Evolutionary conservation across 2,113 vertebrate genomes (phyloP), one percentile per base, ranked within the genome.

Genomic region (Sceloporus tristichus): DNA sequence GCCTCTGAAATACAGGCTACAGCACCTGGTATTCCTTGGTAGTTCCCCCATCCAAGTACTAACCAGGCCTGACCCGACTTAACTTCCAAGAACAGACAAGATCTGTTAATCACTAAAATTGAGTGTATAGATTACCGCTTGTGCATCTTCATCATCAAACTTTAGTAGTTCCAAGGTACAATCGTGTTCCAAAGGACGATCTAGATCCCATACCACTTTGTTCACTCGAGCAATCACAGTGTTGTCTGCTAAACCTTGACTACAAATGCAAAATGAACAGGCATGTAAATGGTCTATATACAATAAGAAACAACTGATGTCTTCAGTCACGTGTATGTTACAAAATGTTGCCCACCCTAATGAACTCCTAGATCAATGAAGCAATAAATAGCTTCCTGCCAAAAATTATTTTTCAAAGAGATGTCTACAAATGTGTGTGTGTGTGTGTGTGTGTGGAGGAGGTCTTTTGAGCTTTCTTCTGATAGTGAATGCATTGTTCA

Each of bases 81-180:
- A 56, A n/a, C 27, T 79, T 79, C 34, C 40, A 27, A 82, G 11
- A 62, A 13, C 38, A 2, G 21, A 42, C 38, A 53, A 34, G 65
- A 9, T 27, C 27, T 73, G 40, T 29, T 68, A 27, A 29, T n/a
- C 16, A 74, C 10, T 25, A 11, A 89, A 89, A 86, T 10, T 56
- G 0, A 0, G 74, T 90, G 79, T 4, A 34, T 18, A 89, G 54
- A 98, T 98, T 96, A 99, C 99, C 80, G 98, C 98, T 94, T 99
- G 98, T 79, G 99, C 99, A 76, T 99, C 99, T 79, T 99, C 98
- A 74, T 99, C 98, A 68, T 99, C 99, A 96, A 99, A 99, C 91
- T 99, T 99, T 75, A 99, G 98, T 90, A 99, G 96, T 92, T 98
- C 97, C 87, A 99, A 94, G 85, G 97, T 97, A 92, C 98, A 99